These are phyloP conservation scores for Diorhabda sublineata DNA, from an alignment of 1,140 invertebrate genomes.

Conservation along the genomic window DNA sequence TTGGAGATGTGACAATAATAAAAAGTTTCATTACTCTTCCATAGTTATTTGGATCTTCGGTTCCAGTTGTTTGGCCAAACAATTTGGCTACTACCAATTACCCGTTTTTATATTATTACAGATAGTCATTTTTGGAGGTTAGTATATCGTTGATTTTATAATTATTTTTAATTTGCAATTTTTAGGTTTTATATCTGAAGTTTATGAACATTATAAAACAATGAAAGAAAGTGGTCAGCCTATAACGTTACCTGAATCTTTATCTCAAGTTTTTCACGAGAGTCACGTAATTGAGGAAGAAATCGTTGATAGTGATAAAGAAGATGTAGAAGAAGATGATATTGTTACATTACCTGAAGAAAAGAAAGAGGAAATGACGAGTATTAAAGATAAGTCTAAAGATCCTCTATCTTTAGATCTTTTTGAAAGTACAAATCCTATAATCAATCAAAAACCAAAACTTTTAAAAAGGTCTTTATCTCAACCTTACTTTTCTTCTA, in stretches of 20 bases:
- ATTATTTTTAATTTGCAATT: background rate
- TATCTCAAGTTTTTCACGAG: constrained; percentile 41
- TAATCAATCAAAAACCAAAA: constrained; percentile 21
- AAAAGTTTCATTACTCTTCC: constrained; percentile 55
- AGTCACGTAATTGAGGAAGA: constrained; percentile 5
- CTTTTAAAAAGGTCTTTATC: constrained; percentile 39
- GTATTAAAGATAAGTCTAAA: background rate
- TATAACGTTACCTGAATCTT: constrained; percentile 34
- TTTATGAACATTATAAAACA: constrained; percentile 45
- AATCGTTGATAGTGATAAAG: background rate
- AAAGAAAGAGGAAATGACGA: background rate
- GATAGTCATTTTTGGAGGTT: constrained; percentile 52
- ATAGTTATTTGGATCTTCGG: constrained; percentile 59
- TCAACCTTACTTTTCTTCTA: constrained; percentile 35
- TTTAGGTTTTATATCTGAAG: constrained; percentile 50
- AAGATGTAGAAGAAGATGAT: background rate
- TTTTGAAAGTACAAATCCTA: constrained; percentile 31
- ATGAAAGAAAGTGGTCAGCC: constrained; percentile 36
- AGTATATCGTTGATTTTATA: constrained; percentile 8
- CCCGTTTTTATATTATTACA: constrained; percentile 55
- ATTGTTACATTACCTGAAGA: background rate
- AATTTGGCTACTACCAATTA: constrained; percentile 56
- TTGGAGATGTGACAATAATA: constrained; percentile 58
- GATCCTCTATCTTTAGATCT: constrained; percentile 36
- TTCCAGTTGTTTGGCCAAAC: constrained; percentile 57